phyloP scores from a whole-genome alignment of 2,113 vertebrate genomes.

The Ramphastos sulfuratus region DNA sequence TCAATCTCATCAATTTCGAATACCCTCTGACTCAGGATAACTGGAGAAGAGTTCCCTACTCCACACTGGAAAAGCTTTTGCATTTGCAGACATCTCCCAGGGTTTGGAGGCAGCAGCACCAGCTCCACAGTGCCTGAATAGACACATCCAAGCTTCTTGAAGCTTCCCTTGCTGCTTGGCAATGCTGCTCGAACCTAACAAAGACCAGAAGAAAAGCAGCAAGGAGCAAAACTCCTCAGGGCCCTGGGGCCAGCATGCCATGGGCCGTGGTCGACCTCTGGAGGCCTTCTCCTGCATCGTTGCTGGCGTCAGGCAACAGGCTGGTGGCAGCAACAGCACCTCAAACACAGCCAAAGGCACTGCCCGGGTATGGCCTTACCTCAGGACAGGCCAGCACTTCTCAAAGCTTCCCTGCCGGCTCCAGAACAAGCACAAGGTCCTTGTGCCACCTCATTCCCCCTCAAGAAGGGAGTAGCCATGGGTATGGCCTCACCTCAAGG shows the following conservation, averaged over 20 bases:
- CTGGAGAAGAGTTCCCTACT: background rate
- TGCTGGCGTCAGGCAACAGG: background rate
- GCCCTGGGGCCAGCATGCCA: accelerated
- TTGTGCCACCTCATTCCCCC: background rate
- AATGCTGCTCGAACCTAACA: background rate
- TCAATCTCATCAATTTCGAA: background rate
- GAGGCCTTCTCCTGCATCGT: background rate
- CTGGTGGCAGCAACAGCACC: background rate
- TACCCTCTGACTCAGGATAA: background rate
- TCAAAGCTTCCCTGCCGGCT: background rate
- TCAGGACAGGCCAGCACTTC: background rate
- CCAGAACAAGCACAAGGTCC: accelerated
- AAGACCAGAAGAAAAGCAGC: background rate
- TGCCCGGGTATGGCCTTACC: accelerated
- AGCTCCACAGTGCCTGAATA: background rate
- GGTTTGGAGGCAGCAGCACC: background rate
- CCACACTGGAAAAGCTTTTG: background rate
- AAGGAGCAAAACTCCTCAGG: background rate
- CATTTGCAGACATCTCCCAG: background rate
- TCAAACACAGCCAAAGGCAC: background rate
- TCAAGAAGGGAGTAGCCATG: background rate
- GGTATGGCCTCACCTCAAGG: too few species aligned
- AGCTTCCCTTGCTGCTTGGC: background rate
- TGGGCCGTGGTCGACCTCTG: conserved; percentile 56
- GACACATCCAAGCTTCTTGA: accelerated